Conservation (phyloP, 2,113 vertebrate species). For the Phodopus roborovskii region DNA sequence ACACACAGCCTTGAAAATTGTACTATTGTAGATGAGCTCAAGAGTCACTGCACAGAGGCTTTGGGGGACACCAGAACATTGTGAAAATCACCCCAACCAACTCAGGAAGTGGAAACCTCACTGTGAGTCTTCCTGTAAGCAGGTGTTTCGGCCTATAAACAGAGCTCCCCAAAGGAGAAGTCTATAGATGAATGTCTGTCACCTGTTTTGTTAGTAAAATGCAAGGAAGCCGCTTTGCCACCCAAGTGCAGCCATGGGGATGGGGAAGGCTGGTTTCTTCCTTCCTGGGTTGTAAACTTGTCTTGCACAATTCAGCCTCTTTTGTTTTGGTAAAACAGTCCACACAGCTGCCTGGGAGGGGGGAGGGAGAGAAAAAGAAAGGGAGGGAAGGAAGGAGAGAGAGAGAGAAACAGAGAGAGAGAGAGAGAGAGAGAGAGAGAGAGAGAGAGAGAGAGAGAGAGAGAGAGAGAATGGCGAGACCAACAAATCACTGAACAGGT, state of each 20-base stretch:
- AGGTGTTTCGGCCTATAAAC: neutral
- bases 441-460: no score
- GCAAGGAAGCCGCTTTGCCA: neutral
- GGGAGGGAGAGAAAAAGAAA: no score
- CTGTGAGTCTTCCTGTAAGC: neutral
- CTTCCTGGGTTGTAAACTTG: slow-evolving; percentile 1
- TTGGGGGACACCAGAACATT: neutral
- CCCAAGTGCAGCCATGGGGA: neutral
- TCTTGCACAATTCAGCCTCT: slow-evolving; percentile 53
- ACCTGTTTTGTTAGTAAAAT: slow-evolving; percentile 9
- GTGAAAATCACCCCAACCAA: neutral
- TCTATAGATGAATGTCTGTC: neutral
- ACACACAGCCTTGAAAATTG: neutral
- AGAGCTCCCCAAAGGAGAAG: neutral
- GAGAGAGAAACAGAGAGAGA: no score
- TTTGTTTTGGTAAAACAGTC: slow-evolving; percentile 17
- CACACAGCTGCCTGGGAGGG: slow-evolving; percentile 41
- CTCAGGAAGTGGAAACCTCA: neutral
- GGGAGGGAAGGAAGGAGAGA: no score
- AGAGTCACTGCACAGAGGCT: neutral
- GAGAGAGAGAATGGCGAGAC: neutral
- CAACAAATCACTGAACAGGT: slow-evolving; percentile 17
- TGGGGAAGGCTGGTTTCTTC: no score
- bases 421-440: no score
- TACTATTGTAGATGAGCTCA: neutral